Evolutionary conservation across 2,113 vertebrate genomes (phyloP), one percentile per base, ranked within the genome.

Genomic region (Pyxicephalus adspersus): DNA sequence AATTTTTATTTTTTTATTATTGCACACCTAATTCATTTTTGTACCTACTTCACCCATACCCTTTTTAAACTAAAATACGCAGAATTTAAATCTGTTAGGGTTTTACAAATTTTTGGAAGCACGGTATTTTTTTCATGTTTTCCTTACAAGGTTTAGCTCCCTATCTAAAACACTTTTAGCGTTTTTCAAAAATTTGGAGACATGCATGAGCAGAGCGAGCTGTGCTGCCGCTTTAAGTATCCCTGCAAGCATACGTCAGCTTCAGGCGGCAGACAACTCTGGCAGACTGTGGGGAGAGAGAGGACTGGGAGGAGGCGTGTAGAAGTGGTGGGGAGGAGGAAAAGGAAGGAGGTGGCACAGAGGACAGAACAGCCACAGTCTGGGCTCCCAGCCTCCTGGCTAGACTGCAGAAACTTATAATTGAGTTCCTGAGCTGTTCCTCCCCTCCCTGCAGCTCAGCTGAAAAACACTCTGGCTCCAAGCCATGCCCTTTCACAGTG

Each of bases 331-430:
- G 79, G 86, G 90, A 86, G 91, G 92, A 87, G 88, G 86, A 84
- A 85, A 76, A 83, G 84, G 86, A 83, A 87, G 77, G 83, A 84
- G 85, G 80, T 86, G 63, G 85, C 20, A n/a, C 77, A 64, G 86
- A 86, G 88, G 86, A 83, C 83, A 82, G 90, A 90, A 90, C 95
- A 96, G 93, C 95, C 94, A 60, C 93, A 95, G 95, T 95, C 95
- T 96, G 92, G 92, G 93, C 94, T 94, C 90, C 89, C 93, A 94
- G 94, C 94, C 94, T 96, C 91, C 93, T 94, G 93, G 95, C 94
- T 94, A 95, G 92, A 94, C 93, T 92, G 95, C 89, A 95, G 94
- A 94, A 96, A 96, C 95, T 97, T 95, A 91, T 95, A 94, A 95
- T 95, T 95, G 95, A 93, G 94, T 93, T 94, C 92, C 93, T 92